Evolutionary conservation across 2,888 invertebrate species (phyloP).

Genomic region (Hoplodrina blanda): DNA sequence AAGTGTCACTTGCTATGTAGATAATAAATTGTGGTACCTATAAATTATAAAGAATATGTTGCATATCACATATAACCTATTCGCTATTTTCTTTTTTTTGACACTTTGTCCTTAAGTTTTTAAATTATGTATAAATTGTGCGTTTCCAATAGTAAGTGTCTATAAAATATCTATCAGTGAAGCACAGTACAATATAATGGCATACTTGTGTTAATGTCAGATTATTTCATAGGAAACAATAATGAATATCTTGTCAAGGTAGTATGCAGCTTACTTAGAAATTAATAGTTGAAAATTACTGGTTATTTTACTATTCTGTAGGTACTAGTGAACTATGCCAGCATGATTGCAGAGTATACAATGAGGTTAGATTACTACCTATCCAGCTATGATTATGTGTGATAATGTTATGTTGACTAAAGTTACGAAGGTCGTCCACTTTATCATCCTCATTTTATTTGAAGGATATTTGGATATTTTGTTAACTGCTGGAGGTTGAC

Average conservation of each 20-base stretch:
- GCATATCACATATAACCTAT: too few relatives aligned
- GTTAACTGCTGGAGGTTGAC: background rate
- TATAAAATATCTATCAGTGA: background rate
- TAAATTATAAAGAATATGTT: too few relatives aligned
- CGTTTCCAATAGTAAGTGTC: too few relatives aligned
- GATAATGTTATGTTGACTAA: conserved; percentile 3
- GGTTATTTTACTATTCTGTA: background rate
- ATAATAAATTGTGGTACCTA: background rate
- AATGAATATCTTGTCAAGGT: conserved; percentile 4
- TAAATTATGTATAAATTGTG: too few relatives aligned
- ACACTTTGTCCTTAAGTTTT: too few relatives aligned
- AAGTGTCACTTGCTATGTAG: background rate
- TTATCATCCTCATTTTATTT: too few relatives aligned
- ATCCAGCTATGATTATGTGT: background rate
- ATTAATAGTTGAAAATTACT: background rate
- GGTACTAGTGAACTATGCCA: conserved; percentile 2
- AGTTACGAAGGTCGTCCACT: background rate
- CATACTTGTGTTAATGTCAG: background rate
- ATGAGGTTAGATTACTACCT: background rate
- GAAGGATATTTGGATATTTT: too few relatives aligned
- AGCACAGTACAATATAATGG: background rate
- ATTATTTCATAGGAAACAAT: conserved; percentile 3
- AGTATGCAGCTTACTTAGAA: background rate
- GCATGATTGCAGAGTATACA: background rate
- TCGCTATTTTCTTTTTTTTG: too few relatives aligned